phyloP scores from a whole-genome alignment of 2,888 invertebrate genomes.

The Drosophila paracracens region DNA sequence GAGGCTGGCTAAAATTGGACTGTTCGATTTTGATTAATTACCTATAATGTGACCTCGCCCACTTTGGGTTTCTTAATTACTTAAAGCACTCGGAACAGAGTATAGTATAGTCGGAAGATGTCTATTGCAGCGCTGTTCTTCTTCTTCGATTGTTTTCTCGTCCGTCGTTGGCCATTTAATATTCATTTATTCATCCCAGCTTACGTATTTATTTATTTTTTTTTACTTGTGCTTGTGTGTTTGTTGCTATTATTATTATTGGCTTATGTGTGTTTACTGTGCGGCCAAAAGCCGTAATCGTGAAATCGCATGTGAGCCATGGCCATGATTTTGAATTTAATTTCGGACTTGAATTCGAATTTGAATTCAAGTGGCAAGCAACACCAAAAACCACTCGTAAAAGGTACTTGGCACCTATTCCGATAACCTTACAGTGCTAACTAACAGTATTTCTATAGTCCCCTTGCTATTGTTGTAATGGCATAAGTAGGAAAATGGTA shows the following conservation, averaged over 20 bases:
- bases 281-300: constrained; percentile 66
- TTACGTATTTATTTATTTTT: constrained; percentile 65
- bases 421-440: constrained; percentile 26
- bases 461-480: not conserved
- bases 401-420: constrained; percentile 55
- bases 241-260: constrained; percentile 37
- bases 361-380: constrained; percentile 56
- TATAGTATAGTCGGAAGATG: not conserved
- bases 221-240: constrained; percentile 29
- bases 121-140: constrained; percentile 15
- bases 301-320: constrained; percentile 77
- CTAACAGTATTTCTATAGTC: constrained; percentile 29
- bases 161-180: constrained; percentile 67
- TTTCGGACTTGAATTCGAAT: constrained; percentile 57
- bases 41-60: not conserved
- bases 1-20: not conserved
- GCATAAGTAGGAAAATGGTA: not conserved
- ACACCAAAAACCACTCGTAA: constrained; percentile 31
- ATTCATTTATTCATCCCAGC: constrained; percentile 79
- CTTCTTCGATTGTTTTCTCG: constrained; percentile 21
- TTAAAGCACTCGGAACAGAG: constrained; percentile 8
- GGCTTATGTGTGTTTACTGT: constrained; percentile 33
- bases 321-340: constrained; percentile 77
- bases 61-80: not conserved
- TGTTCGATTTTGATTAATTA: not conserved